phyloP scores from a whole-genome alignment of 2,797 vertebrate species.

The Catharus ustulatus region DNA sequence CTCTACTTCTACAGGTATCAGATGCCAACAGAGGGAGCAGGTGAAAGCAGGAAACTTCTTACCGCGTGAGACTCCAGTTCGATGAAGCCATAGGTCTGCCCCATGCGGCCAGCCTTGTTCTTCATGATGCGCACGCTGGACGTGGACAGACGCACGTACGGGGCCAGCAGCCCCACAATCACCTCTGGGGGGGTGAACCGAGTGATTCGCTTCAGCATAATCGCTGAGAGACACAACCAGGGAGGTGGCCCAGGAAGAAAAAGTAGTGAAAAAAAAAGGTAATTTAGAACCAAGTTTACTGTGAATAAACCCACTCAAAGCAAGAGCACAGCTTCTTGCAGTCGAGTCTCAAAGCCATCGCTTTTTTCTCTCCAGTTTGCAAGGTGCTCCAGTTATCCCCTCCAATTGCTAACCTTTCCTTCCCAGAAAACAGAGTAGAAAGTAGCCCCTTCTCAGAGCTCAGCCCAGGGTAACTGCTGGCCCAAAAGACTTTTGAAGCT shows the following conservation, averaged over 20 bases:
- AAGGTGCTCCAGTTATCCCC: background rate
- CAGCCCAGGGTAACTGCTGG: background rate
- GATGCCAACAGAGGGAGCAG: background rate
- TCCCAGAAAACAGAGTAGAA: background rate
- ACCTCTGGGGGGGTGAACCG: conserved; percentile 89
- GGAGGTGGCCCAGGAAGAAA: background rate
- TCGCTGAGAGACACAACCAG: conserved; percentile 74
- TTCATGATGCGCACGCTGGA: conserved; percentile 93
- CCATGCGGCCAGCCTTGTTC: conserved; percentile 86
- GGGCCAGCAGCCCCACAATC: conserved; percentile 90
- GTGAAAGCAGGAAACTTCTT: conserved; percentile 23
- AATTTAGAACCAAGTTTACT: background rate
- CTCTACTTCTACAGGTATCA: background rate
- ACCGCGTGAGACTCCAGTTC: conserved; percentile 97
- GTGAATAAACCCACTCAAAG: background rate
- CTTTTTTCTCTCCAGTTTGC: background rate
- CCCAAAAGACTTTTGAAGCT: background rate
- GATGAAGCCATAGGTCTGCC: conserved; percentile 95
- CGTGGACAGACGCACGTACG: conserved; percentile 90
- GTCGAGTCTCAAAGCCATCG: rapidly evolving
- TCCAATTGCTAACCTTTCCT: background rate
- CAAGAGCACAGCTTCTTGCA: background rate
- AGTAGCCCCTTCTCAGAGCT: background rate
- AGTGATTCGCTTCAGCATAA: conserved; percentile 94
- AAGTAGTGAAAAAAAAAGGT: background rate